Percentiles rank a stretch among this genome's conserved stretches.
Conservation (phyloP, 2,797 vertebrate species). For the Sebastes nivosus region DNA sequence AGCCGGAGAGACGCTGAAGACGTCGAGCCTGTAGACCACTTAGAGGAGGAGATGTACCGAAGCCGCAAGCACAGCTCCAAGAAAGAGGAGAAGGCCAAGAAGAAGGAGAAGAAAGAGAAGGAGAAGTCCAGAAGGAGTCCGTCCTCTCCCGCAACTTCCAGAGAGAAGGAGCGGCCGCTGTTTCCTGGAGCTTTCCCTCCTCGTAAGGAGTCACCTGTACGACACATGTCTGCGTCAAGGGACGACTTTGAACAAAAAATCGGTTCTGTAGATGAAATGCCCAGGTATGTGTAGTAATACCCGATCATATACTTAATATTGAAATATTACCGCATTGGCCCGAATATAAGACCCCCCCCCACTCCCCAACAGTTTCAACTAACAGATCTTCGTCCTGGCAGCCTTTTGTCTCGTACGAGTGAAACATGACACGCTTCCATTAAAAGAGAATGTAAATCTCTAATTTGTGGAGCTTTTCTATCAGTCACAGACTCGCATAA, state of each 20-base stretch:
- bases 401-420: neutral
- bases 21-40: slow-evolving; percentile 82
- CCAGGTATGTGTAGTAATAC: slow-evolving; percentile 78
- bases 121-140: slow-evolving; percentile 85
- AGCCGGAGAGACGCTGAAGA: slow-evolving; percentile 83
- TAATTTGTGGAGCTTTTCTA: neutral
- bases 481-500: neutral
- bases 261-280: slow-evolving; percentile 88
- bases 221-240: slow-evolving; percentile 84
- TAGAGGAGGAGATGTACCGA: slow-evolving; percentile 89
- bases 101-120: slow-evolving; percentile 85
- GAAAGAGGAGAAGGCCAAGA: slow-evolving; percentile 88
- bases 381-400: neutral
- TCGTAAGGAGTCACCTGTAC: slow-evolving; percentile 78
- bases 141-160: slow-evolving; percentile 79
- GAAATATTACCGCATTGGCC: neutral
- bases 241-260: slow-evolving; percentile 92
- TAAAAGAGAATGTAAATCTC: neutral
- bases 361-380: neutral
- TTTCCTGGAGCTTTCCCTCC: slow-evolving; percentile 78
- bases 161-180: slow-evolving; percentile 84
- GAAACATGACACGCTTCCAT: neutral
- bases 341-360: neutral
- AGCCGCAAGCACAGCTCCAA: slow-evolving; percentile 90
- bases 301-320: neutral